phyloP scores from a whole-genome alignment of 2,113 vertebrate genomes.

The Thinocorus orbignyianus region DNA sequence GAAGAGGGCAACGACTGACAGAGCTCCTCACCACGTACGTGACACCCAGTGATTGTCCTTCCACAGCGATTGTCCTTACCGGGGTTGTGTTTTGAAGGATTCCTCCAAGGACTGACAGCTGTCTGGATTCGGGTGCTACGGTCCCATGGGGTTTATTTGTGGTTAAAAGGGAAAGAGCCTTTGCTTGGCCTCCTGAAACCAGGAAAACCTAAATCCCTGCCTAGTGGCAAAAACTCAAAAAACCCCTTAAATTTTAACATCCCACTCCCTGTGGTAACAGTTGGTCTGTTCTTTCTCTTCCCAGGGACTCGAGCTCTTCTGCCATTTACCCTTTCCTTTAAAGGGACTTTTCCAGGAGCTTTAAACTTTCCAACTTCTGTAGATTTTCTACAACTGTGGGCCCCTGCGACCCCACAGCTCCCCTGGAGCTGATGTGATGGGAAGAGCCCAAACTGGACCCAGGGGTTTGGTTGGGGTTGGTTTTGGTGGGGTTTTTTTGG shows the following conservation, averaged over 20 bases:
- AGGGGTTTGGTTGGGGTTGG: neutral
- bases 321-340: neutral
- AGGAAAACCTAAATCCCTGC: neutral
- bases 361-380: neutral
- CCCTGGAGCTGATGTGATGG: neutral
- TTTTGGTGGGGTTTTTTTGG: neutral
- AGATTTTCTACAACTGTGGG: neutral
- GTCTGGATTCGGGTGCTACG: neutral
- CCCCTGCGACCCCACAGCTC: neutral
- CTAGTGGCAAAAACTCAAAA: neutral
- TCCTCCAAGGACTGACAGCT: too few relatives aligned
- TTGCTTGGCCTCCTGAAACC: neutral
- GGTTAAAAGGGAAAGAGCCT: neutral
- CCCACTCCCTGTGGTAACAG: accelerated
- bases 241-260: neutral
- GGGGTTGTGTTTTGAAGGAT: neutral
- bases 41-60: too few relatives aligned
- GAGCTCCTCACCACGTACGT: neutral
- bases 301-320: neutral
- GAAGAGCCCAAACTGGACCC: neutral
- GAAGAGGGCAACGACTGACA: conserved; percentile 58
- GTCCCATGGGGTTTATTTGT: neutral
- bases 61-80: too few relatives aligned
- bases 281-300: neutral
- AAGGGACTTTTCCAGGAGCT: neutral